Conservation (phyloP, 2,888 invertebrate genomes). For the Phaedon cochleariae region DNA sequence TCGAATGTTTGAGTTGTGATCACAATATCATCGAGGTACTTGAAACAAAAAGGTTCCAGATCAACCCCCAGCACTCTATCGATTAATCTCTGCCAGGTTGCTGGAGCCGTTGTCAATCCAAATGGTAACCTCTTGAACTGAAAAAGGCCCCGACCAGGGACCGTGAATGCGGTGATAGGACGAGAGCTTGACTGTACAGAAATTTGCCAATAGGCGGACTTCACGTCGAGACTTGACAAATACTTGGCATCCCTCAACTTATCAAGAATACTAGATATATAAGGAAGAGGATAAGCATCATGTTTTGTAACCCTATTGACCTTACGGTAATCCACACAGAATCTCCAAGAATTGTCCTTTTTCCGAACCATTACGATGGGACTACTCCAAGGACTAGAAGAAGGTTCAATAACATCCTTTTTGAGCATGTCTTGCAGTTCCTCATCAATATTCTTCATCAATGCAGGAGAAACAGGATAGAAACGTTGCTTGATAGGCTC, state of each 20-base stretch:
- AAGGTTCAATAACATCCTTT: too few species aligned
- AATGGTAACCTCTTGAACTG: constrained; percentile 47
- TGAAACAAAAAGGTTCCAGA: constrained; percentile 37
- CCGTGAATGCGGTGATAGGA: neutral
- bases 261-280: neutral
- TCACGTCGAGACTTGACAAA: neutral
- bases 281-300: neutral
- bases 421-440: neutral
- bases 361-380: too few species aligned
- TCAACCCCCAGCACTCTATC: constrained; percentile 40
- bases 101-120: constrained; percentile 43
- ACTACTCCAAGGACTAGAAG: too few species aligned
- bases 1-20: constrained; percentile 35
- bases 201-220: neutral
- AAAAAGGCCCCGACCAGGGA: constrained; percentile 40
- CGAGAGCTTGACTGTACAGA: neutral
- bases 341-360: too few species aligned
- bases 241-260: neutral
- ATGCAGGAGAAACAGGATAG: neutral
- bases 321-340: neutral
- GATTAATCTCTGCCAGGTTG: constrained; percentile 43
- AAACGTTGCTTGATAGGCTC: neutral
- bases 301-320: neutral
- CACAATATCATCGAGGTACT: constrained; percentile 46
- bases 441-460: neutral